phyloP scores from a whole-genome alignment of 2,888 invertebrate genomes.

The Amiota communis region DNA sequence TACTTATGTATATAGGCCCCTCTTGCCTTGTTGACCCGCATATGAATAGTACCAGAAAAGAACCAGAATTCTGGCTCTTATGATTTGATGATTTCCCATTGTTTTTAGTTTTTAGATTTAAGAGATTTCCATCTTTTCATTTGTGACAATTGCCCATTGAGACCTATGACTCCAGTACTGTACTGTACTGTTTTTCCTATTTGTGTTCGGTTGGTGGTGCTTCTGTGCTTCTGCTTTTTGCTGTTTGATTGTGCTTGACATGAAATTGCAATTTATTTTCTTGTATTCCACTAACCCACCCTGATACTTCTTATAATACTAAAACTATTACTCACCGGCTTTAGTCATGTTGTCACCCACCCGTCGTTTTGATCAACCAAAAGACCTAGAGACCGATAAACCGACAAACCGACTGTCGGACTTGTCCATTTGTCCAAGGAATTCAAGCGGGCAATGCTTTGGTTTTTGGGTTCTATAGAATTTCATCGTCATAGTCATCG shows the following conservation, averaged over 20 bases:
- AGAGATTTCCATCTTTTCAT: slow-evolving; percentile 8
- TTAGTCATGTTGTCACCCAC: slow-evolving; percentile 40
- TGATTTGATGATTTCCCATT: slow-evolving; percentile 28
- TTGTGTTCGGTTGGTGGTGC: slow-evolving; percentile 17
- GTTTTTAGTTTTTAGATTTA: slow-evolving; percentile 29
- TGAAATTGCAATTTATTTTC: slow-evolving; percentile 66
- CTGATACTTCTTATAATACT: slow-evolving; percentile 14
- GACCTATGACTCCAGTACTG: too few relatives aligned
- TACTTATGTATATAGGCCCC: neutral
- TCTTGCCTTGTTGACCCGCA: neutral
- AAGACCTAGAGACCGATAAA: too few relatives aligned
- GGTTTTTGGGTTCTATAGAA: neutral
- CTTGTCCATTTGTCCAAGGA: too few relatives aligned
- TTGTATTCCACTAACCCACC: slow-evolving; percentile 40
- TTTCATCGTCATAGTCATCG: neutral
- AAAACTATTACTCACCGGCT: slow-evolving; percentile 16
- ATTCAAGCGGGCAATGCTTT: neutral
- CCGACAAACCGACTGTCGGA: too few relatives aligned
- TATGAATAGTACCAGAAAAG: slow-evolving; percentile 8
- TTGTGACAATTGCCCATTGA: too few relatives aligned
- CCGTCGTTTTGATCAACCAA: neutral
- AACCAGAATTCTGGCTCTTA: neutral
- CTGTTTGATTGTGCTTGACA: slow-evolving; percentile 55
- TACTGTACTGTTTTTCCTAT: neutral
- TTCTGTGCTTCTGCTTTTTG: neutral